These are phyloP conservation scores for Protosalanx chinensis DNA, from an alignment of 2,797 vertebrate species.

Conservation along the genomic window DNA sequence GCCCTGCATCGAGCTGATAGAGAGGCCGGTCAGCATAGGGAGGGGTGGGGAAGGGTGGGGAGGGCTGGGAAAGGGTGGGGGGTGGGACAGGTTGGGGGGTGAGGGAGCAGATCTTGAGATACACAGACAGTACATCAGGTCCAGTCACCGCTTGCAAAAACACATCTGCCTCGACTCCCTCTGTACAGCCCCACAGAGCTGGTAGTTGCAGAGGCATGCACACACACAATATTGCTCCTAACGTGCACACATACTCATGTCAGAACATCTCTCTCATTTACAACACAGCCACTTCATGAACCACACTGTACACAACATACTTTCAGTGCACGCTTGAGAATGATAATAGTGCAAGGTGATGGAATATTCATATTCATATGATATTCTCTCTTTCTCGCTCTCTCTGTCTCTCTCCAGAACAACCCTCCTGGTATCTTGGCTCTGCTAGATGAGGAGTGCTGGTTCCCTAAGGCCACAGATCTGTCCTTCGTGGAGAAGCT, in stretches of 20 bases:
- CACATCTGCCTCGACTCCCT: too few relatives aligned
- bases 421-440: constrained; percentile 94
- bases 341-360: too few relatives aligned
- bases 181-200: too few relatives aligned
- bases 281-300: not conserved
- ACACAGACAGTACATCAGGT: not conserved
- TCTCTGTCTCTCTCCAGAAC: constrained; percentile 68
- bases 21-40: constrained; percentile 69
- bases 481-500: constrained; percentile 93
- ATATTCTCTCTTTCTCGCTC: not conserved
- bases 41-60: constrained; percentile 23
- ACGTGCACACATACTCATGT: not conserved
- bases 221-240: not conserved
- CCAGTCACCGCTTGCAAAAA: too few relatives aligned
- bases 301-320: too few relatives aligned
- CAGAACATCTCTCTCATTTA: not conserved
- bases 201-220: not conserved
- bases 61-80: too few relatives aligned
- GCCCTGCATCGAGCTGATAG: constrained; percentile 84
- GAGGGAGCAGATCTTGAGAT: not conserved
- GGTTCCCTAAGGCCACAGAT: constrained; percentile 97
- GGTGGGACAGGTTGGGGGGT: too few relatives aligned
- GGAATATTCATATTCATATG: not conserved
- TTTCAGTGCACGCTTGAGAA: too few relatives aligned
- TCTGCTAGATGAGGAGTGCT: constrained; percentile 94